These are phyloP conservation scores for Empidonax alnorum DNA, from an alignment of 2,113 vertebrate genomes.

Conservation along the genomic window DNA sequence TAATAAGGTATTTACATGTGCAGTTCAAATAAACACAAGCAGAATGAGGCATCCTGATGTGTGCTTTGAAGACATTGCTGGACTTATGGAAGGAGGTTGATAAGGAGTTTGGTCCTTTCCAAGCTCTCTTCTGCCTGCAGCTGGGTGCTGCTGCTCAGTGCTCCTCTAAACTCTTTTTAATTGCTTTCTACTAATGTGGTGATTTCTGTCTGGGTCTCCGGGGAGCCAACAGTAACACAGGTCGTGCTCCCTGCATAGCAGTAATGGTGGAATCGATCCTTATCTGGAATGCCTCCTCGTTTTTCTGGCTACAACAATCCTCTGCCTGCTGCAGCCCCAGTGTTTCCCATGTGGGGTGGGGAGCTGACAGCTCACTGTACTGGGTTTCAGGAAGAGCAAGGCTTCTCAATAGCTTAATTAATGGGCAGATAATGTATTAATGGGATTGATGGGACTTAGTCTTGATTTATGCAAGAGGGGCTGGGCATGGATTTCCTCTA, in stretches of 20 bases:
- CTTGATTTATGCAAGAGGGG: background rate
- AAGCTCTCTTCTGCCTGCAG: background rate
- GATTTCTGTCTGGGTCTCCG: background rate
- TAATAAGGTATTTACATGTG: background rate
- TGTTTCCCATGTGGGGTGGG: background rate
- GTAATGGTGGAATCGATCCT: rapidly evolving
- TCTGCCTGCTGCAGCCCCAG: background rate
- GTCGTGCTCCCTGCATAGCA: background rate
- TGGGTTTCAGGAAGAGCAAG: background rate
- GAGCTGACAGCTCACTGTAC: background rate
- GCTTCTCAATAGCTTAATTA: background rate
- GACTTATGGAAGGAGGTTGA: background rate
- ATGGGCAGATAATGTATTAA: background rate
- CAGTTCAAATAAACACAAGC: background rate
- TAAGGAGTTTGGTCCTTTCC: background rate
- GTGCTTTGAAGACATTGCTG: background rate
- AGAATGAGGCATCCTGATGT: background rate
- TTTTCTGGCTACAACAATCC: background rate
- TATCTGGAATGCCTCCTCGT: background rate
- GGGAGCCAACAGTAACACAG: background rate
- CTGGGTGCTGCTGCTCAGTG: background rate
- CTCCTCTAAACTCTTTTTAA: background rate
- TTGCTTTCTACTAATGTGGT: background rate
- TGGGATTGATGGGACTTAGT: background rate
- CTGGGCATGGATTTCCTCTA: background rate